Conservation (phyloP, 2,113 vertebrate genomes). For the Ophthalmolycus amberensis region DNA sequence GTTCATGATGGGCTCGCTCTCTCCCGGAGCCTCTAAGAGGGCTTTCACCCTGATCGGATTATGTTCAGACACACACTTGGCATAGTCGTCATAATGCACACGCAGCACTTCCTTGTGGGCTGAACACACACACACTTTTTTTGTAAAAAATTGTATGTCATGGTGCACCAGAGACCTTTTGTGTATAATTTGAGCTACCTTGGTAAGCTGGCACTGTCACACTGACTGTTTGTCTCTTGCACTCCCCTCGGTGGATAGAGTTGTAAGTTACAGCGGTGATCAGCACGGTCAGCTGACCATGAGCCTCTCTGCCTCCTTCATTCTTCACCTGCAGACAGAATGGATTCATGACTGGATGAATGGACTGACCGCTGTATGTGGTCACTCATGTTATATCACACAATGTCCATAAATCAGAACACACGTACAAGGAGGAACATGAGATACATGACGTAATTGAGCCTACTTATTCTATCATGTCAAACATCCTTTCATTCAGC, state of each 20-base stretch:
- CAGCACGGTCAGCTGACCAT: constrained; percentile 71
- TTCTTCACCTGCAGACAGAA: constrained; percentile 73
- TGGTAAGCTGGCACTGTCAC: constrained; percentile 72
- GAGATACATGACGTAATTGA: not conserved
- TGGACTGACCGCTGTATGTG: not conserved
- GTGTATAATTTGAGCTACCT: constrained; percentile 42
- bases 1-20: constrained; percentile 63
- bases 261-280: constrained; percentile 79
- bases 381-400: not conserved
- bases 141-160: not conserved
- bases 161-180: not conserved
- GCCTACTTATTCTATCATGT: not conserved
- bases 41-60: constrained; percentile 80
- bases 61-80: constrained; percentile 76
- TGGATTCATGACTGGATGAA: not conserved
- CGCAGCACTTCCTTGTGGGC: constrained; percentile 81
- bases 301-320: constrained; percentile 52
- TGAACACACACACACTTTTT: constrained; percentile 42
- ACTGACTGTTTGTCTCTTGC: constrained; percentile 60
- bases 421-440: not conserved
- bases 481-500: not conserved
- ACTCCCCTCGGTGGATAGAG: constrained; percentile 74
- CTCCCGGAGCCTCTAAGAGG: constrained; percentile 56
- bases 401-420: not conserved
- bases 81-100: constrained; percentile 80